Evolutionary conservation across 2,113 vertebrate species (phyloP), one percentile per base, ranked within the genome.

Genomic region (Percina caprodes): DNA sequence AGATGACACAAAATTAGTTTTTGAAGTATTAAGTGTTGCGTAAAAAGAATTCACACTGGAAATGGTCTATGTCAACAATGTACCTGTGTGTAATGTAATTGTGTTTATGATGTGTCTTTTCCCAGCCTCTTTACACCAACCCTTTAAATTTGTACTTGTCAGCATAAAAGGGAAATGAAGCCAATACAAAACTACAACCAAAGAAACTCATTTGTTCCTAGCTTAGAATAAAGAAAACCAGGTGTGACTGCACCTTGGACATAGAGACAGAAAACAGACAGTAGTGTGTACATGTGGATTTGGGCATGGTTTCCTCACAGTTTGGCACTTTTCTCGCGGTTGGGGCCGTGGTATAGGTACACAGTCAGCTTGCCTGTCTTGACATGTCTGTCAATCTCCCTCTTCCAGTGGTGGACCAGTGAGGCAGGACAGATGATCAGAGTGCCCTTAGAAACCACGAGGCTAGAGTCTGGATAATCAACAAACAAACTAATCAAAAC

Each of bases 351-450:
- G 90, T 99, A 99, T 82, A 99, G 93, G 69, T 39, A 98, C 49
- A 99, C 94, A 13, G 90, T 95, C 63, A 99, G 92, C 39, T 56
- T 94, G 62, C 84, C 93, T 19, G 10, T 82, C 84, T 78, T 90
- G 11, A 99, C 96, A 0, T 33, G 94, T 87, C 90, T 95, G 19
- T 97, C 96, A 3, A 99, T 95, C 92, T 99, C 98, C 3, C 96
- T 98, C 92, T 97, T 97, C 98, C 98, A 99, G 55, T 99, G 98
- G 86, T 99, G 97, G 80, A 99, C 80, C 88, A 99, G 94, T n/a
- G 98, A 99, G 55, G 98, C 97, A 6, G 98, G 98, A 77, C 98
- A 99, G 92, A 99, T 80, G 11, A 99, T 94, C 77, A 99, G 92
- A 33, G 97, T 99, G 55, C 95, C 91, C 6, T 35, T 49, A 48